Evolutionary conservation across 2,888 invertebrate genomes (phyloP).

Genomic region (Andrena camellia): DNA sequence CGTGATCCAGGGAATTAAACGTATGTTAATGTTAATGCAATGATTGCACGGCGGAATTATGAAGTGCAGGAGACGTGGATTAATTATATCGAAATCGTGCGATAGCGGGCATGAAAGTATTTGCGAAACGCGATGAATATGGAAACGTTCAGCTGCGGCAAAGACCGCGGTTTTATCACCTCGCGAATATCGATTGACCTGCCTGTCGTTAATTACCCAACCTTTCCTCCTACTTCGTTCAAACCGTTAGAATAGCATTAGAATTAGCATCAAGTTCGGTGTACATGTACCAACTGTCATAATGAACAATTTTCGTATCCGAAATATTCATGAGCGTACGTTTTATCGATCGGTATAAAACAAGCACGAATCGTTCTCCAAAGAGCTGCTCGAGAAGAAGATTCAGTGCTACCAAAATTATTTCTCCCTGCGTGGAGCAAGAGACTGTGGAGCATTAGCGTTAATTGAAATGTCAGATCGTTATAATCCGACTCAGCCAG

Average conservation of each 20-base stretch:
- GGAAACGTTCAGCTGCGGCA: conserved; percentile 41
- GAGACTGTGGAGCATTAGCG: conserved; percentile 33
- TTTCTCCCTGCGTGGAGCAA: neutral
- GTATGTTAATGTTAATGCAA: conserved; percentile 8
- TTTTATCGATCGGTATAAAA: neutral
- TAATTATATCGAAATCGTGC: conserved; percentile 43
- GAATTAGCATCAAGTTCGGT: conserved; percentile 3
- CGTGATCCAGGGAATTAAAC: neutral
- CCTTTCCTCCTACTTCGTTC: conserved; percentile 7
- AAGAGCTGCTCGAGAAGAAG: neutral
- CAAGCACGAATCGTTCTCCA: neutral
- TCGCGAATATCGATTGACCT: conserved; percentile 60
- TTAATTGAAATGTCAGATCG: conserved; percentile 66
- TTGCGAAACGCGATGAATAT: conserved; percentile 51
- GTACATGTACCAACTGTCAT: neutral
- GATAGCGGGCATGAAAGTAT: conserved; percentile 21
- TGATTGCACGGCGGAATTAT: conserved; percentile 7
- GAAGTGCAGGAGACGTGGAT: conserved; percentile 1
- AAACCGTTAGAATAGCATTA: conserved; percentile 18
- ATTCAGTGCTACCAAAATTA: neutral
- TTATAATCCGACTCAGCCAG: conserved; percentile 59
- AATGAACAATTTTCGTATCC: neutral
- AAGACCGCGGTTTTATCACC: conserved; percentile 59
- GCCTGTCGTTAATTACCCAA: conserved; percentile 21
- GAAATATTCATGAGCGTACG: neutral